Percentiles rank a stretch among this genome's conserved stretches.
phyloP scores from a whole-genome alignment of 2,888 invertebrate genomes.

The Ferdinandea cuprea region DNA sequence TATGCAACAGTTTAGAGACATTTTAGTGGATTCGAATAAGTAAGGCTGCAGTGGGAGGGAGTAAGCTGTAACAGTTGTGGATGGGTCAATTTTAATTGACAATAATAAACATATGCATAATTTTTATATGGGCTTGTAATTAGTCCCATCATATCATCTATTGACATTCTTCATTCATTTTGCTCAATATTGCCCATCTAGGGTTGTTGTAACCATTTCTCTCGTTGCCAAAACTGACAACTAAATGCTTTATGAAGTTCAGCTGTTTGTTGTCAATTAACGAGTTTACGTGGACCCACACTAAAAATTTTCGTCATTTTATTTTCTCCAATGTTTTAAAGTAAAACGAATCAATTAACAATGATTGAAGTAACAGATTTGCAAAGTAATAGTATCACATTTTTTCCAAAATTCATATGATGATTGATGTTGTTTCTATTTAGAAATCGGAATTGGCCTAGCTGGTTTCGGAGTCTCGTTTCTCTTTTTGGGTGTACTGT shows the following conservation, averaged over 20 bases:
- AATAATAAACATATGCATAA: too few species aligned
- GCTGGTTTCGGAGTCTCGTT: slow-evolving; percentile 98
- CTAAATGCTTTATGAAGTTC: background rate
- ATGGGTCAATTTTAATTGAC: too few species aligned
- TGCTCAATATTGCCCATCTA: slow-evolving; percentile 27
- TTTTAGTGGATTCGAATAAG: too few species aligned
- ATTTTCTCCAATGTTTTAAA: slow-evolving; percentile 28
- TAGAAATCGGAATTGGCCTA: slow-evolving; percentile 98
- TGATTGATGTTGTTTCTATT: slow-evolving; percentile 81
- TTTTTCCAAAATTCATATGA: background rate
- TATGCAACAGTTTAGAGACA: too few species aligned
- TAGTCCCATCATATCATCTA: too few species aligned
- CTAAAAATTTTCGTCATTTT: slow-evolving; percentile 7
- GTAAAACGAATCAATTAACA: slow-evolving; percentile 24
- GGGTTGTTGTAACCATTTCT: background rate
- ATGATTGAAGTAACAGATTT: slow-evolving; percentile 94
- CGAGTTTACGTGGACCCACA: slow-evolving; percentile 65
- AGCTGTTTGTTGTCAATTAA: slow-evolving; percentile 66
- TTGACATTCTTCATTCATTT: background rate
- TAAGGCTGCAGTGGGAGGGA: too few species aligned
- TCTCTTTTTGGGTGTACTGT: slow-evolving; percentile 94
- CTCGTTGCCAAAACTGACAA: slow-evolving; percentile 8
- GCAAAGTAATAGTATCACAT: slow-evolving; percentile 87
- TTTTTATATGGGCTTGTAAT: too few species aligned
- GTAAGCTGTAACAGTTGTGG: too few species aligned